These are phyloP conservation scores for Mylabris sibirica DNA, from an alignment of 2,888 invertebrate genomes.

Conservation along the genomic window DNA sequence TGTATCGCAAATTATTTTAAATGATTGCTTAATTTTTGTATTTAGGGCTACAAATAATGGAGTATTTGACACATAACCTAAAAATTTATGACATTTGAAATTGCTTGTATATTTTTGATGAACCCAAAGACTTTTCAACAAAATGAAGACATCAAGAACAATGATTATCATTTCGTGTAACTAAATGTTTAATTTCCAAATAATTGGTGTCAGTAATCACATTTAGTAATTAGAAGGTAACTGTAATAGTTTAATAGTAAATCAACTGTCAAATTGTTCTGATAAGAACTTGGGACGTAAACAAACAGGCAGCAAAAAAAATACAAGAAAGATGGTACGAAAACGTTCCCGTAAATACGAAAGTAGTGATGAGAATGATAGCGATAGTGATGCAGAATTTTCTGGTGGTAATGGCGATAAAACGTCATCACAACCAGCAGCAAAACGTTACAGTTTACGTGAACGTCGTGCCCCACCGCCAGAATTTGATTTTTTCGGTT, in stretches of 20 bases:
- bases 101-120: too few relatives aligned
- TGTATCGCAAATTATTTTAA: too few relatives aligned
- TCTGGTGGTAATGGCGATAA: constrained; percentile 18
- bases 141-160: too few relatives aligned
- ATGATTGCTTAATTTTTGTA: too few relatives aligned
- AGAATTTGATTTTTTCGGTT: constrained; percentile 65
- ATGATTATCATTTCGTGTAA: too few relatives aligned
- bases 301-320: constrained; percentile 10
- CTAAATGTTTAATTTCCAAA: too few relatives aligned
- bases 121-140: too few relatives aligned
- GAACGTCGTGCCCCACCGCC: constrained; percentile 45
- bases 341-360: constrained; percentile 45
- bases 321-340: constrained; percentile 49
- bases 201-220: background rate
- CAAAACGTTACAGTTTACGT: constrained; percentile 52
- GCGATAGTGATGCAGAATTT: constrained; percentile 57
- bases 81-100: too few relatives aligned
- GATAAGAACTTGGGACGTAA: background rate
- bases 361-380: constrained; percentile 44
- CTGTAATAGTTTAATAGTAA: background rate
- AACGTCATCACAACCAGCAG: constrained; percentile 38
- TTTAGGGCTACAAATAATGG: too few relatives aligned
- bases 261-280: background rate
- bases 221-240: background rate
- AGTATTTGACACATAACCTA: too few relatives aligned